These are phyloP conservation scores for Prenolepis imparis DNA, from an alignment of 2,888 invertebrate genomes.

Conservation along the genomic window DNA sequence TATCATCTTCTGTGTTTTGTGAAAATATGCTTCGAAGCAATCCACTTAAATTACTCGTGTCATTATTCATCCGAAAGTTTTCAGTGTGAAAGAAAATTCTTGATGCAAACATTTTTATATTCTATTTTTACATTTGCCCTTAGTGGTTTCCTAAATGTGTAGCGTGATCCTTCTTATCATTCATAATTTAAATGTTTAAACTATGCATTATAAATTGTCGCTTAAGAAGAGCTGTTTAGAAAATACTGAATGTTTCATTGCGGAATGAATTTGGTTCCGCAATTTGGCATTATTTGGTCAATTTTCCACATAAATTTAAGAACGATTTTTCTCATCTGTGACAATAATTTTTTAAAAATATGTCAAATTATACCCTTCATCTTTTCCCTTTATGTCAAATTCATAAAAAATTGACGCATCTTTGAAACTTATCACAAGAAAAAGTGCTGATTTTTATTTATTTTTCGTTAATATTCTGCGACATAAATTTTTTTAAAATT, in stretches of 20 bases:
- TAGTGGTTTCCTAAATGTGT: neutral
- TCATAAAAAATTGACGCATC: neutral
- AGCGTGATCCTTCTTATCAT: neutral
- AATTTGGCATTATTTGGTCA: neutral
- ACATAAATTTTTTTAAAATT: too few relatives aligned
- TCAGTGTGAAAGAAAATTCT: constrained; percentile 13
- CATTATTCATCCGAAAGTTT: constrained; percentile 62
- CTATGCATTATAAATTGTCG: neutral
- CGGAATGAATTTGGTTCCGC: neutral
- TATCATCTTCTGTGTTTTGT: constrained; percentile 57
- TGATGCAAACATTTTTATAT: constrained; percentile 1
- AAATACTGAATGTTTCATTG: neutral
- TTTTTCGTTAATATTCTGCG: neutral
- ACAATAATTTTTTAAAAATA: neutral
- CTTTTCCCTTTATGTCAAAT: neutral
- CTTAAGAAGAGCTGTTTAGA: neutral
- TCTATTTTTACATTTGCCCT: neutral
- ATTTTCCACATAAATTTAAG: neutral
- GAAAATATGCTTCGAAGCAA: constrained; percentile 66
- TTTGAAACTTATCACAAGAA: neutral
- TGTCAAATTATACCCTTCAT: neutral
- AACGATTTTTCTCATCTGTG: neutral
- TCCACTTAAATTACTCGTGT: constrained; percentile 63
- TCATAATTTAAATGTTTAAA: neutral
- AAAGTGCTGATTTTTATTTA: neutral